Conservation (phyloP, 2,888 invertebrate species). For the Cotesia congregata region DNA sequence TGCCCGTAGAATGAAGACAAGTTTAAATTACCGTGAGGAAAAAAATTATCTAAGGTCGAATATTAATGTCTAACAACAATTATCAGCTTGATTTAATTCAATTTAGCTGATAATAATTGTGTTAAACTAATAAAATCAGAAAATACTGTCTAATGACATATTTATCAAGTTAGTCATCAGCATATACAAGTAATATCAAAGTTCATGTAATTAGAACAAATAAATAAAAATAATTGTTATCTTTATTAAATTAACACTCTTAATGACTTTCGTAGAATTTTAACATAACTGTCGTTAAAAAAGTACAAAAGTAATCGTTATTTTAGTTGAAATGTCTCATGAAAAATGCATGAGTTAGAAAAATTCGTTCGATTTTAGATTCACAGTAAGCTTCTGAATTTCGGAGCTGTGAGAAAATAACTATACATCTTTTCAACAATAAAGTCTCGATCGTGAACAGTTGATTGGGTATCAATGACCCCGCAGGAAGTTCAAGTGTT, state of each 20-base stretch:
- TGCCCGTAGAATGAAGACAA: conserved; percentile 13
- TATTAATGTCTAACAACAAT: conserved; percentile 54
- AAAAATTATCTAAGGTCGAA: conserved; percentile 47
- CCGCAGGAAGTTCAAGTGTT: conserved; percentile 52
- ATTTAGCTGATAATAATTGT: conserved; percentile 62
- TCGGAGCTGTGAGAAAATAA: conserved; percentile 62
- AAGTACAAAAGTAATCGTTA: not conserved
- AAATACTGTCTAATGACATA: conserved; percentile 60
- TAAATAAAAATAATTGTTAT: conserved; percentile 21
- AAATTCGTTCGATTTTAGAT: conserved; percentile 58
- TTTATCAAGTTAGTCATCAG: conserved; percentile 29
- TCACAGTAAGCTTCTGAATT: conserved; percentile 55
- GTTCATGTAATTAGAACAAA: conserved; percentile 18
- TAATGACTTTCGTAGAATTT: not conserved
- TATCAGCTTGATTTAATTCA: conserved; percentile 65
- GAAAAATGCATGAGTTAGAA: conserved; percentile 64
- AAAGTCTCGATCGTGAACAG: conserved; percentile 58
- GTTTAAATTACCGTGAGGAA: conserved; percentile 60
- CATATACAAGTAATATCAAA: conserved; percentile 16
- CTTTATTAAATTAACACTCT: not conserved
- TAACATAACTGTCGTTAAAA: not conserved
- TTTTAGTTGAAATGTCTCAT: conserved; percentile 43
- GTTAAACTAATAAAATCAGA: conserved; percentile 56
- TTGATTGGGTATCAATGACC: conserved; percentile 68
- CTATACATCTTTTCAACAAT: conserved; percentile 58